Conservation (phyloP, 2,113 vertebrate species). For the Trematomus loennbergii region DNA sequence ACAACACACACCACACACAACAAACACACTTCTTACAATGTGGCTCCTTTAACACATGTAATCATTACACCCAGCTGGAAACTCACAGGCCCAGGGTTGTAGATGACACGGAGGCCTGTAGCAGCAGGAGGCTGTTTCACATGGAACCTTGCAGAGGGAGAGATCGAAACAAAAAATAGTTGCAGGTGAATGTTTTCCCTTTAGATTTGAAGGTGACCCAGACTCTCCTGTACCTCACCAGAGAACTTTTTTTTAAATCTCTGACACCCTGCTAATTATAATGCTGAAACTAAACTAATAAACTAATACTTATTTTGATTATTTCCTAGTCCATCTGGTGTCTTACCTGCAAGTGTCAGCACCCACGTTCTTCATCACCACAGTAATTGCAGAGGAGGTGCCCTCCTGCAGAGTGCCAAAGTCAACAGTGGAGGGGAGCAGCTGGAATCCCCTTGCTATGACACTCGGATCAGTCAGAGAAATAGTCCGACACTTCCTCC, state of each 20-base stretch:
- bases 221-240: constrained; percentile 10
- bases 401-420: constrained; percentile 89
- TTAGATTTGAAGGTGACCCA: constrained; percentile 47
- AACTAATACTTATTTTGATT: not conserved
- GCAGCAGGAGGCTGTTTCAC: constrained; percentile 88
- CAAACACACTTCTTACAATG: not conserved
- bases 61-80: not conserved
- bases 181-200: constrained; percentile 36
- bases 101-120: constrained; percentile 88
- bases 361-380: constrained; percentile 88
- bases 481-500: constrained; percentile 83
- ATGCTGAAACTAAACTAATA: not conserved
- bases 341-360: constrained; percentile 90
- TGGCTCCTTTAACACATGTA: too few species aligned
- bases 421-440: constrained; percentile 83
- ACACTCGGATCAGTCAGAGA: constrained; percentile 70
- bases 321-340: not conserved
- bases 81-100: constrained; percentile 89
- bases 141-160: constrained; percentile 83
- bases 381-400: constrained; percentile 77
- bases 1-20: too few species aligned
- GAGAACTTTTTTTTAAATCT: not conserved
- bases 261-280: not conserved
- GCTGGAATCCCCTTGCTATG: constrained; percentile 80
- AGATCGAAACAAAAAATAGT: constrained; percentile 30